Conservation (phyloP, 2,888 invertebrate species). For the Aleiodes leptofemur region DNA sequence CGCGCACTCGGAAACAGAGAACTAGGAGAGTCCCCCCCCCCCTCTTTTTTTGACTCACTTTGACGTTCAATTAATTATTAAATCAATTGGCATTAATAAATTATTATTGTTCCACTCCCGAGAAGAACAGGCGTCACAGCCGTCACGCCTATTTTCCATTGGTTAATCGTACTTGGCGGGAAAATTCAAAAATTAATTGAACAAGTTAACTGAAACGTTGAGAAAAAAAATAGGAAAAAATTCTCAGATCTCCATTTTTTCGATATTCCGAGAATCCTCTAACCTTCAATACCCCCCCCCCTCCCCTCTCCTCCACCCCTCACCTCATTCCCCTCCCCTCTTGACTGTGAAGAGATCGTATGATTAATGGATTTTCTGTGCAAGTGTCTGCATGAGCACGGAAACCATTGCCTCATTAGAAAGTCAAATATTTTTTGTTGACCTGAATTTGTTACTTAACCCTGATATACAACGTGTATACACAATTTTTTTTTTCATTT, state of each 20-base stretch:
- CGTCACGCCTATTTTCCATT: too few relatives aligned
- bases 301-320: neutral
- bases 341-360: slow-evolving; percentile 11
- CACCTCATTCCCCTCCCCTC: neutral
- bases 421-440: slow-evolving; percentile 58
- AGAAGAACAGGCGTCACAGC: too few relatives aligned
- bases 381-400: slow-evolving; percentile 47
- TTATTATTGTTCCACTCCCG: too few relatives aligned
- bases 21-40: too few relatives aligned
- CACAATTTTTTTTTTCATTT: slow-evolving; percentile 20
- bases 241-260: neutral
- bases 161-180: too few relatives aligned
- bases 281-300: neutral
- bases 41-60: too few relatives aligned
- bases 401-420: slow-evolving; percentile 53
- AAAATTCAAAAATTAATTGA: neutral
- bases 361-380: slow-evolving; percentile 56
- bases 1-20: too few relatives aligned
- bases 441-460: slow-evolving; percentile 50
- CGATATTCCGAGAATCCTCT: neutral
- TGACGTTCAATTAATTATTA: too few relatives aligned
- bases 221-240: neutral
- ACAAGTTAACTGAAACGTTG: neutral
- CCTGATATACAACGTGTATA: slow-evolving; percentile 16
- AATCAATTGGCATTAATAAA: too few relatives aligned